Conservation (phyloP, 1,140 invertebrate species). For the Atopsyche davidsoni region DNA sequence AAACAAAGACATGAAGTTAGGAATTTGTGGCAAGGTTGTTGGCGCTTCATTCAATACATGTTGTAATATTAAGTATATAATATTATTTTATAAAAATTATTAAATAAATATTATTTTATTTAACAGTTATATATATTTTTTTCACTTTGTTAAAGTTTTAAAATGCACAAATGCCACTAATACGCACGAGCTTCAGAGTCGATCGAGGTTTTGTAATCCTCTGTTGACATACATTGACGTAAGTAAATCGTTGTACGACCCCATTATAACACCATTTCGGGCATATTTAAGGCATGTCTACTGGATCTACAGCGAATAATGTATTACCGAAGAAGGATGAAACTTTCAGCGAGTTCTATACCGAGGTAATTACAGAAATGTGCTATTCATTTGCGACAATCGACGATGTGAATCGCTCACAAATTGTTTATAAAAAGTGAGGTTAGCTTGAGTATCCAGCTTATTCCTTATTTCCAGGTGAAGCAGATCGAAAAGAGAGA, state of each 20-base stretch:
- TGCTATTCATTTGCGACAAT: background rate
- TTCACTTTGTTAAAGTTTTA: no score
- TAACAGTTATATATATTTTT: no score
- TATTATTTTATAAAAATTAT: no score
- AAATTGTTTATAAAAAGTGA: constrained; percentile 11
- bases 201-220: constrained; percentile 1
- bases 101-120: no score
- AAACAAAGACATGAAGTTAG: no score
- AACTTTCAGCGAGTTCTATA: constrained; percentile 38
- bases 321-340: constrained; percentile 30
- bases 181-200: background rate
- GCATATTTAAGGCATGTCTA: background rate
- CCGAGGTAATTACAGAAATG: constrained; percentile 36
- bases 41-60: no score
- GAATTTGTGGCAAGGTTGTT: no score
- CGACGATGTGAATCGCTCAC: no score
- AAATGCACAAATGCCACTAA: no score
- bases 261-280: background rate
- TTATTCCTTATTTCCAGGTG: constrained; percentile 58
- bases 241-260: constrained; percentile 3
- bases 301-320: constrained; percentile 11
- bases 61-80: no score
- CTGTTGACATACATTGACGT: constrained; percentile 9
- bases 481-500: constrained; percentile 93
- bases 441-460: constrained; percentile 15